Percentiles rank a stretch among this genome's conserved stretches.
Evolutionary conservation across 2,888 invertebrate genomes (phyloP).

Genomic region (Cheiracanthium punctorium): DNA sequence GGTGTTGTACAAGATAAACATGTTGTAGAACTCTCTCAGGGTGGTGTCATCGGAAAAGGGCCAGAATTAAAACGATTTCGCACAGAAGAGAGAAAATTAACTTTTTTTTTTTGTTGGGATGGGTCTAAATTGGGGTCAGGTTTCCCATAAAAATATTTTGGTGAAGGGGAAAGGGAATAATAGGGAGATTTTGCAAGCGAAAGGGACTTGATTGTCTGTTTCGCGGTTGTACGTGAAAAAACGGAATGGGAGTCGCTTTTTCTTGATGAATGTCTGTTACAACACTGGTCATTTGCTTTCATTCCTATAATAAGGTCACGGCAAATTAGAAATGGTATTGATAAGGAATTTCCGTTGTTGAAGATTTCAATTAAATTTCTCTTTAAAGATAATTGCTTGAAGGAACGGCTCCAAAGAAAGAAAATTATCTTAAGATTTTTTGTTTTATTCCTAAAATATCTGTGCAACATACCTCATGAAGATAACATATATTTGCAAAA

Average conservation of each 20-base stretch:
- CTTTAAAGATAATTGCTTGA: too few species aligned
- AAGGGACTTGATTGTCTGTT: neutral
- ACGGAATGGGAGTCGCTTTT: neutral
- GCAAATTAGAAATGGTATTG: neutral
- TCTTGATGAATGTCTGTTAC: neutral
- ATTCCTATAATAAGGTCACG: neutral
- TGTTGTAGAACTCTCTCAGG: neutral
- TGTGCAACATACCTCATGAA: too few species aligned
- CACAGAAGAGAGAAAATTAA: neutral
- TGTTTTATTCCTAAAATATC: too few species aligned
- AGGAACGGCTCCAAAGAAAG: too few species aligned
- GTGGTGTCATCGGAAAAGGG: neutral
- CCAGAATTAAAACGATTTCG: neutral
- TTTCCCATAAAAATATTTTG: neutral
- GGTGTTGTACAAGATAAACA: constrained; percentile 5
- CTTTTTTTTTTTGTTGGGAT: constrained; percentile 16
- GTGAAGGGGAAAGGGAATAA: constrained; percentile 1
- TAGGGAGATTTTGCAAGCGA: neutral
- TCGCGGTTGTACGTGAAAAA: neutral
- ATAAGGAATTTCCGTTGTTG: too few species aligned
- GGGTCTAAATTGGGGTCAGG: constrained; percentile 1
- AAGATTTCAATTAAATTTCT: too few species aligned
- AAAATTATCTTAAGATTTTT: too few species aligned
- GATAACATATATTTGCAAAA: too few species aligned
- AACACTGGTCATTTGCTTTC: neutral